Conservation (phyloP, 2,888 invertebrate genomes). For the Steinernema hermaphroditum region DNA sequence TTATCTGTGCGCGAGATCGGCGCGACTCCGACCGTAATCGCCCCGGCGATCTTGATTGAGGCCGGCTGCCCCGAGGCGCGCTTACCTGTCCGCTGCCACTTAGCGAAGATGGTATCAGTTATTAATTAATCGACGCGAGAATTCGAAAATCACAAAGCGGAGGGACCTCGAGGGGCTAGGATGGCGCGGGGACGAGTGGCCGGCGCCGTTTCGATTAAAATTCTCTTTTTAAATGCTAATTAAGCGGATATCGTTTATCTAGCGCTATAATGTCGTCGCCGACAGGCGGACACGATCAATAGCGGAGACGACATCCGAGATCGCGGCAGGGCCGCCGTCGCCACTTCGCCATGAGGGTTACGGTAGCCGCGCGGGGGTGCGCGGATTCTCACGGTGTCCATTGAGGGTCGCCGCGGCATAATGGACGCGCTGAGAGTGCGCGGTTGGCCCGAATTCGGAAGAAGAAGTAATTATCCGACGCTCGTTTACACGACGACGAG, state of each 20-base stretch:
- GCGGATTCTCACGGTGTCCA: slow-evolving; percentile 28
- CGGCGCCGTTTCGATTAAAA: slow-evolving; percentile 27
- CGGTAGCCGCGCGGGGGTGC: slow-evolving; percentile 22
- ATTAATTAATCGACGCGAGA: slow-evolving; percentile 11
- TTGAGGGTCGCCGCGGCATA: slow-evolving; percentile 18
- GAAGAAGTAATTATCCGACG: slow-evolving; percentile 28
- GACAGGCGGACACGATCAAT: slow-evolving; percentile 25
- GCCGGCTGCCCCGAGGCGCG: background rate
- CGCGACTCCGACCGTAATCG: slow-evolving; percentile 21
- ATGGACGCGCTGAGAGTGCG: slow-evolving; percentile 29
- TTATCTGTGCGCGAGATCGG: slow-evolving; percentile 29
- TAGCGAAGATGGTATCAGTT: background rate
- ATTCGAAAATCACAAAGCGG: slow-evolving; percentile 6
- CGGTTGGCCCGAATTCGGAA: slow-evolving; percentile 21
- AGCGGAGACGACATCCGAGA: background rate
- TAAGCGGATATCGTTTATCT: slow-evolving; percentile 31
- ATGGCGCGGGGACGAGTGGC: background rate
- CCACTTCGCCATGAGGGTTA: slow-evolving; percentile 1
- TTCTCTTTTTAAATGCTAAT: slow-evolving; percentile 30
- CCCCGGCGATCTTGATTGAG: slow-evolving; percentile 13
- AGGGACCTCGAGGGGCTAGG: background rate
- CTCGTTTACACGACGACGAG: slow-evolving; percentile 13
- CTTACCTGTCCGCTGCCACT: slow-evolving; percentile 18
- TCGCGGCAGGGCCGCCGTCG: background rate
- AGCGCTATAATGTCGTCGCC: slow-evolving; percentile 9